Conservation (phyloP, 2,797 vertebrate species). For the Acanthurus leucopareius region DNA sequence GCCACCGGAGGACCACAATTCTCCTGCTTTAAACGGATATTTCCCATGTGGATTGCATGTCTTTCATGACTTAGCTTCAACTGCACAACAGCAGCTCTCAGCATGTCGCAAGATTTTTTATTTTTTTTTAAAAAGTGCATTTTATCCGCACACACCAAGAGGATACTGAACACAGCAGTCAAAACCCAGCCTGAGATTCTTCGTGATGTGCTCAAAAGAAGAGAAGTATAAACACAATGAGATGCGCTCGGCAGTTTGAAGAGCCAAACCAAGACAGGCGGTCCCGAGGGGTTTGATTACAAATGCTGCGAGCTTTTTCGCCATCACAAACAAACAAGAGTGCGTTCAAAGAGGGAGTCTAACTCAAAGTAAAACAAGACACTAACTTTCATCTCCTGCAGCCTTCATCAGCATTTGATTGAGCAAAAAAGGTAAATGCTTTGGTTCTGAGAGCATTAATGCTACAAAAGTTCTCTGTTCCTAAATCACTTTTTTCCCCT, state of each 20-base stretch:
- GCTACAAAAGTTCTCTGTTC: slow-evolving; percentile 28
- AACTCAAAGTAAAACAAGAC: slow-evolving; percentile 76
- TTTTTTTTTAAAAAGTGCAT: slow-evolving; percentile 1
- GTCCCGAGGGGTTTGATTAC: slow-evolving; percentile 73
- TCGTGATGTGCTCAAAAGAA: slow-evolving; percentile 51
- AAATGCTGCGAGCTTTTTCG: slow-evolving; percentile 63
- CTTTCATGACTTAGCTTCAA: slow-evolving; percentile 62
- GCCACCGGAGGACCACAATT: slow-evolving; percentile 55
- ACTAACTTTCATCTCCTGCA: slow-evolving; percentile 72
- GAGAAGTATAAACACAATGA: slow-evolving; percentile 62
- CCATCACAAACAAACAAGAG: slow-evolving; percentile 79
- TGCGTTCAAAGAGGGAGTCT: slow-evolving; percentile 72
- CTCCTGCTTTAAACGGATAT: slow-evolving; percentile 73
- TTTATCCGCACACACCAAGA: slow-evolving; percentile 4
- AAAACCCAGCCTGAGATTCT: slow-evolving; percentile 36
- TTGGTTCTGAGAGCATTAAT: slow-evolving; percentile 47
- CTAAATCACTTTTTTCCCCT: slow-evolving; percentile 13
- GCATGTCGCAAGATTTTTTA: slow-evolving; percentile 24
- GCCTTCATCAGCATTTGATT: slow-evolving; percentile 70
- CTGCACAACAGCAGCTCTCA: slow-evolving; percentile 60
- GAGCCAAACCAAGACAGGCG: slow-evolving; percentile 72
- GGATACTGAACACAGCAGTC: slow-evolving; percentile 39
- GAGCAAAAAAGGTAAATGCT: slow-evolving; percentile 67
- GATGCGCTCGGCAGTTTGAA: slow-evolving; percentile 64
- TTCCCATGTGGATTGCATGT: slow-evolving; percentile 68